Percentiles rank a stretch among this genome's conserved stretches.
phyloP scores from a whole-genome alignment of 1,140 invertebrate genomes.

The Caenorhabditis elegans region DNA sequence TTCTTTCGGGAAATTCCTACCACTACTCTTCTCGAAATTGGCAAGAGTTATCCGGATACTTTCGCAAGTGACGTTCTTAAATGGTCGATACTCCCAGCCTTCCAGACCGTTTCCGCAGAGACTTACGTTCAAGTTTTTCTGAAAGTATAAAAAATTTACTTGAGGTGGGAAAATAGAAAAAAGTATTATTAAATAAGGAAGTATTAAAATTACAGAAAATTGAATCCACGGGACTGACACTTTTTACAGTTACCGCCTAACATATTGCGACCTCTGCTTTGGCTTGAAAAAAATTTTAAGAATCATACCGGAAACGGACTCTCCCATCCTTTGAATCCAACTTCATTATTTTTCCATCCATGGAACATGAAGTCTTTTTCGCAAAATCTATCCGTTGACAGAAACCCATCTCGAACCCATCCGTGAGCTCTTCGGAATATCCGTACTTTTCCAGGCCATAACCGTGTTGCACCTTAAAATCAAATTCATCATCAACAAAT shows the following conservation, averaged over 20 bases:
- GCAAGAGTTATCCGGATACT: constrained; percentile 36
- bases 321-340: constrained; percentile 44
- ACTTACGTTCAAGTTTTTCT: constrained; percentile 45
- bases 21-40: constrained; percentile 47
- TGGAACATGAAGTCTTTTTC: constrained; percentile 51
- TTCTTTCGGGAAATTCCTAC: constrained; percentile 48
- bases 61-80: constrained; percentile 21
- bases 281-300: too few relatives aligned
- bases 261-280: too few relatives aligned
- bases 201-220: too few relatives aligned
- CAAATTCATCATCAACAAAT: background rate
- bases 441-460: constrained; percentile 50
- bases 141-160: background rate
- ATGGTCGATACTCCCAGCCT: constrained; percentile 48
- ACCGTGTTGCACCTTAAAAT: constrained; percentile 43
- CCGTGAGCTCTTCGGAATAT: constrained; percentile 50
- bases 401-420: constrained; percentile 50
- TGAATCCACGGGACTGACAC: too few relatives aligned
- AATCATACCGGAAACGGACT: constrained; percentile 8
- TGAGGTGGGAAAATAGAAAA: too few relatives aligned
- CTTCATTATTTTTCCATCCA: constrained; percentile 45
- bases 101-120: constrained; percentile 43
- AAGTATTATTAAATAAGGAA: too few relatives aligned
- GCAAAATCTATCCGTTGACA: constrained; percentile 42
- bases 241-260: too few relatives aligned